Evolutionary conservation across 92 coral and sea anemone genomes (phyloP).

Genomic region (Parazoanthus darwini): DNA sequence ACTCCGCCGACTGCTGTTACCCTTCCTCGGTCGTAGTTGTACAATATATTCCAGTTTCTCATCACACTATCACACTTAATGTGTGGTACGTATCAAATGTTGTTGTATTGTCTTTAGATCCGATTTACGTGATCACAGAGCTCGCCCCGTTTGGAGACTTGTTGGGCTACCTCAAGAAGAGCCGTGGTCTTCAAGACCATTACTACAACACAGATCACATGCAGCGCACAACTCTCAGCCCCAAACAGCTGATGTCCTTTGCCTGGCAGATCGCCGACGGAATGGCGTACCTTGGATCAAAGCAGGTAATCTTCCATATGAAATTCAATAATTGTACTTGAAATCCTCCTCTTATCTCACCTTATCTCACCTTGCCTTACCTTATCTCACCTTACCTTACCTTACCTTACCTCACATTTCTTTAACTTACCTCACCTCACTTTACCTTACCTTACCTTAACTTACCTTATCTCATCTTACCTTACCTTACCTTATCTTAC

Average conservation of each 20-base stretch:
- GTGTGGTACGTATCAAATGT: neutral
- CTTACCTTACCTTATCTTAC: too few species aligned
- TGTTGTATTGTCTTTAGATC: constrained; percentile 40
- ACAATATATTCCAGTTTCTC: neutral
- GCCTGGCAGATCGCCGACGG: constrained; percentile 74
- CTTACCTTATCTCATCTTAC: too few species aligned
- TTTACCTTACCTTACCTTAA: too few species aligned
- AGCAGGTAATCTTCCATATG: constrained; percentile 37
- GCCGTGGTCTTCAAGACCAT: constrained; percentile 65
- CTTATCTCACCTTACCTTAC: neutral
- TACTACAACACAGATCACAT: constrained; percentile 46
- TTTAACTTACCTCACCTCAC: too few species aligned
- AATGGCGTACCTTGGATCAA: constrained; percentile 63
- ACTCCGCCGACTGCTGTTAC: too few species aligned
- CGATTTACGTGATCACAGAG: constrained; percentile 62
- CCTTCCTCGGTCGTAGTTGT: too few species aligned
- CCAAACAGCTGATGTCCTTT: constrained; percentile 51
- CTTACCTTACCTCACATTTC: too few species aligned
- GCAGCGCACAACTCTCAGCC: constrained; percentile 42
- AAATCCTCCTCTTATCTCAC: too few species aligned
- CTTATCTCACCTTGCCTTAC: neutral
- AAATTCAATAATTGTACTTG: too few species aligned
- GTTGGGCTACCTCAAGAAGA: constrained; percentile 61
- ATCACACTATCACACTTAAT: too few species aligned
- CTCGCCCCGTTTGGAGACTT: constrained; percentile 66